A percentile compares a stretch with the other conserved stretches of the same genome.
Conservation (phyloP, 1,140 invertebrate genomes). For the Littorina saxatilis region DNA sequence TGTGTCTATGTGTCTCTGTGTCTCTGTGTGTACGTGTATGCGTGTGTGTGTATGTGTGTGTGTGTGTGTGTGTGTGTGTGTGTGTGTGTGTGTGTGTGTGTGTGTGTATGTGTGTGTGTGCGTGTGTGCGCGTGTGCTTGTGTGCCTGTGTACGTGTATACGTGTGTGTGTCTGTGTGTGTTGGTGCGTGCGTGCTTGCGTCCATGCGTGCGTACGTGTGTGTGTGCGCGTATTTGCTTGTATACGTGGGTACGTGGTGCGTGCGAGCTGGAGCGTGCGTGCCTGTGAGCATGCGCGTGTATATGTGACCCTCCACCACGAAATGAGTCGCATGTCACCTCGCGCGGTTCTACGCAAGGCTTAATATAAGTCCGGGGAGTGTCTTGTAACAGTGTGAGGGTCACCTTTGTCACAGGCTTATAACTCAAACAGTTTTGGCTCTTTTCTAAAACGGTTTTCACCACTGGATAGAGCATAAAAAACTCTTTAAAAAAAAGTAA, state of each 20-base stretch:
- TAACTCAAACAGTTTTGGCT: too few species aligned
- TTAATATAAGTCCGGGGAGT: too few species aligned
- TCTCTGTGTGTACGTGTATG: background rate
- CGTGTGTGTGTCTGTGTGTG: background rate
- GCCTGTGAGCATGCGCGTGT: background rate
- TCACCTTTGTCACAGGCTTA: too few species aligned
- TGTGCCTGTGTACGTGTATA: background rate
- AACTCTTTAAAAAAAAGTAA: too few species aligned
- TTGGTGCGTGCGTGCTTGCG: background rate
- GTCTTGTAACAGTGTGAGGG: too few species aligned
- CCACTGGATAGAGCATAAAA: too few species aligned
- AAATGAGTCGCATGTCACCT: too few species aligned
- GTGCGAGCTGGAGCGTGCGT: background rate
- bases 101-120: constrained; percentile 19
- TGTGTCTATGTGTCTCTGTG: constrained; percentile 16
- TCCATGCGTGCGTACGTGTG: constrained; percentile 4
- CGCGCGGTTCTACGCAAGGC: too few species aligned
- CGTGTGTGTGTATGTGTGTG: constrained; percentile 21
- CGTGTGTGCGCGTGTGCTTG: background rate
- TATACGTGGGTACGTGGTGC: background rate
- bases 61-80: constrained; percentile 18
- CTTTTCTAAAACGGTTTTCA: too few species aligned
- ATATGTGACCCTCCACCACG: too few species aligned
- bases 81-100: constrained; percentile 23
- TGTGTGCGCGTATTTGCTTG: constrained; percentile 6